Evolutionary conservation across 2,113 vertebrate species (phyloP), one percentile per base, ranked within the genome.

Genomic region (Heterotis niloticus): DNA sequence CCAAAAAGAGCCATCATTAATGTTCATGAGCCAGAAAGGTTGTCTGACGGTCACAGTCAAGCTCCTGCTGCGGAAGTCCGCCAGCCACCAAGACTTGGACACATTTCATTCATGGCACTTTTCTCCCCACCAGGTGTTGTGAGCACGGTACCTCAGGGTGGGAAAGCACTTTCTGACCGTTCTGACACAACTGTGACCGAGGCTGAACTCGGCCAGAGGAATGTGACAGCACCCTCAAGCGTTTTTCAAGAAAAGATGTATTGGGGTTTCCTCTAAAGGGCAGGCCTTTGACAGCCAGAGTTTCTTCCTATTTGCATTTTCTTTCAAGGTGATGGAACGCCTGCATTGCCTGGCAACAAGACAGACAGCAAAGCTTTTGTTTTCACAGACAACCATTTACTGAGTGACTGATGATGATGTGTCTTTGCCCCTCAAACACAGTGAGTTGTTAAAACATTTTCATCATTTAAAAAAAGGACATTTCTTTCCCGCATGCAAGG

Each of bases 321-420:
- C 26, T 44, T 64, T 26, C 66, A 34, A 34, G 66, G 20, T 52
- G 54, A 74, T 18, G 59, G 29, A 75, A 78, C 69, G 70, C 28
- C 29, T 56, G 74, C 80, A 78, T 86, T 85, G 82, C 83, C 80
- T 71, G 78, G 83, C 82, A 84, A 85, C 83, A 13, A 20, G 26
- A 51, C 34, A 51, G 76, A 80, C 20, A 80, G 73, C 82, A 79
- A 82, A 64, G 72, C 77, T 76, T 75, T 74, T 82, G 81, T 76
- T 82, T 29, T 81, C 57, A 24, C 23, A 51, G 66, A 64, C 76
- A 79, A 74, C 52, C 78, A 73, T 78, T 75, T 71, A 65, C 70
- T 71, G 52, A 56, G 54, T 77, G 78, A 78, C 62, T 74, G 72
- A 79, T 74, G 69, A 64, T 56, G 23, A 18, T 16, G n/a, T 52